Evolutionary conservation across 2,797 vertebrate species (phyloP).

Genomic region (Eidolon dupreanum): DNA sequence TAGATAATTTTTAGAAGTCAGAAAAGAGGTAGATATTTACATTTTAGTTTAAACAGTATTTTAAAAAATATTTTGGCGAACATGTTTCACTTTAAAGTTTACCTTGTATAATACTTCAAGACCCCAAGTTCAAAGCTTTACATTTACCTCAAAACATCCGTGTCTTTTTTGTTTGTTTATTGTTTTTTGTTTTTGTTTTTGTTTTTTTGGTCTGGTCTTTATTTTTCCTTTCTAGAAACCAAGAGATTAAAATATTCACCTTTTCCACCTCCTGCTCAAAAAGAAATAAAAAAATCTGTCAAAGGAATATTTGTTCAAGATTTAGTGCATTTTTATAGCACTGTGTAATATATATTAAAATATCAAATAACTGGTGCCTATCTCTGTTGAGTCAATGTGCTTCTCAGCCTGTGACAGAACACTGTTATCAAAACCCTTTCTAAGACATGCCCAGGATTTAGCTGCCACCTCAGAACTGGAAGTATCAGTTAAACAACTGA

Average conservation of each 20-base stretch:
- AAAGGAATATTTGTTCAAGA: background rate
- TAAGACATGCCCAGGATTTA: background rate
- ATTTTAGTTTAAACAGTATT: slow-evolving; percentile 10
- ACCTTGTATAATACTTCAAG: slow-evolving; percentile 27
- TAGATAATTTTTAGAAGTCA: slow-evolving; percentile 4
- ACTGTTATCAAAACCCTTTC: background rate
- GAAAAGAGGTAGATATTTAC: background rate
- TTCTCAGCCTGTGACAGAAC: background rate
- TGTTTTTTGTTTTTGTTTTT: no score
- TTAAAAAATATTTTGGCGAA: slow-evolving; percentile 19
- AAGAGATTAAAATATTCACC: slow-evolving; percentile 27
- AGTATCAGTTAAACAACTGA: slow-evolving; percentile 1
- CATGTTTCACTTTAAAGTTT: background rate
- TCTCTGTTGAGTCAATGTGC: background rate
- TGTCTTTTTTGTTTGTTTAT: no score
- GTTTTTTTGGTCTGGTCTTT: background rate
- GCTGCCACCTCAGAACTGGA: background rate
- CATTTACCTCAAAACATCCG: background rate
- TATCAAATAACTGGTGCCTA: background rate
- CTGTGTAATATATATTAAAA: slow-evolving; percentile 2
- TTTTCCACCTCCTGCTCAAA: background rate
- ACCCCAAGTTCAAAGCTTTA: slow-evolving; percentile 42
- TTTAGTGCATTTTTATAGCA: background rate
- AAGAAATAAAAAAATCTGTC: background rate
- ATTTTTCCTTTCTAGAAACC: slow-evolving; percentile 41